Conservation (phyloP, 2,888 invertebrate species). For the Apantesis nais region DNA sequence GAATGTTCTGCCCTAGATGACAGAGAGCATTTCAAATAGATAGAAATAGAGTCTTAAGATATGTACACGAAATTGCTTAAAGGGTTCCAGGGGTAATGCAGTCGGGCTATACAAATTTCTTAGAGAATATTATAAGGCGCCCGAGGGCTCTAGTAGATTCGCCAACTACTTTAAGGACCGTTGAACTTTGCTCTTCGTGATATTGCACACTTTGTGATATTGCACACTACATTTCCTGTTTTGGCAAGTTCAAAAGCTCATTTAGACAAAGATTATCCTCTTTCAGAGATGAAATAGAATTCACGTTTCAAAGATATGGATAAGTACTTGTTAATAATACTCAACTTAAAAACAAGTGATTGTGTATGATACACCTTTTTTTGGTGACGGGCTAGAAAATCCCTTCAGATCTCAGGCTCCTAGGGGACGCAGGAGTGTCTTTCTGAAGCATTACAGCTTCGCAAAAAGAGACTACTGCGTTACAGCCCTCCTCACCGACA, state of each 20-base stretch:
- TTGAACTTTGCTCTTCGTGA: conserved; percentile 51
- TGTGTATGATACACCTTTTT: no score
- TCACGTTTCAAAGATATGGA: background rate
- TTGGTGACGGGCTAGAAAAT: no score
- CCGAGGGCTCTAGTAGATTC: conserved; percentile 34
- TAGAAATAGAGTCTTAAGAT: conserved; percentile 36
- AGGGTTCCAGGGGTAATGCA: conserved; percentile 36
- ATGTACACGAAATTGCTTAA: conserved; percentile 36
- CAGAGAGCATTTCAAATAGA: conserved; percentile 25
- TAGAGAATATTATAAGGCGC: conserved; percentile 45
- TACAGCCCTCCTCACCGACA: no score
- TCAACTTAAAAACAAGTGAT: no score
- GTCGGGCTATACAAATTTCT: conserved; percentile 41
- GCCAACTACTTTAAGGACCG: conserved; percentile 30
- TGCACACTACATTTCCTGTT: conserved; percentile 36
- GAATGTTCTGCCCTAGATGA: conserved; percentile 24
- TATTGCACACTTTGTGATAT: conserved; percentile 52
- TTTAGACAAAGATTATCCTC: conserved; percentile 24
- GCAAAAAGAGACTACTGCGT: no score
- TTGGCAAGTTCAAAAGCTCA: conserved; percentile 21
- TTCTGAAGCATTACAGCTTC: no score
- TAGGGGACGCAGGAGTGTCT: no score
- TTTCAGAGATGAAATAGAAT: background rate
- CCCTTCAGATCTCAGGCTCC: no score
- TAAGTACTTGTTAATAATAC: no score